Percentiles rank a stretch among this genome's conserved stretches.
These are phyloP conservation scores for Holothuria glaberrima DNA, from an alignment of 35 echinoderm and acorn worm genomes.

Conservation along the genomic window DNA sequence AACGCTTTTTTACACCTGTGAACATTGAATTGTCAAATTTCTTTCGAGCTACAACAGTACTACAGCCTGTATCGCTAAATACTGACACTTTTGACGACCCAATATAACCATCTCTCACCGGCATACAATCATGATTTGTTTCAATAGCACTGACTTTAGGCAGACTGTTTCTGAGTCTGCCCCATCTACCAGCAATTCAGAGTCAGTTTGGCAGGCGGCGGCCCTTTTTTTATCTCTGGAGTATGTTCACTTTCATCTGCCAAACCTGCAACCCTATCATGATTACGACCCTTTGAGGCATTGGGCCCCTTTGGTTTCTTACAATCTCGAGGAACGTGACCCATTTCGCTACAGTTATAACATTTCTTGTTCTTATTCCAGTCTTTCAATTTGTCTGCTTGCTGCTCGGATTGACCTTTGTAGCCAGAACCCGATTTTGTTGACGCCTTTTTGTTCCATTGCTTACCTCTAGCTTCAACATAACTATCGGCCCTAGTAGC, in stretches of 20 bases:
- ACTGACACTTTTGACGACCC: not conserved
- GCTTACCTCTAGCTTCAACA: not conserved
- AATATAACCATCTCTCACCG: no score
- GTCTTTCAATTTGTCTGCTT: not conserved
- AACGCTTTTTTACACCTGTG: constrained; percentile 11
- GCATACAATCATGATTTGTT: no score
- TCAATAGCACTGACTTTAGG: not conserved
- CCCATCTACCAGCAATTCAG: not conserved
- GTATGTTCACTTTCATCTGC: no score
- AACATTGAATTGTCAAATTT: not conserved
- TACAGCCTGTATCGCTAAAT: constrained; percentile 27
- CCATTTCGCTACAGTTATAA: constrained; percentile 49
- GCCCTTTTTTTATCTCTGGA: no score
- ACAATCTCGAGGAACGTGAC: constrained; percentile 52
- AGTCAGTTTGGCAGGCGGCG: not conserved
- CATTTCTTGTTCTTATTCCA: no score
- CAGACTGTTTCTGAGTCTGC: no score
- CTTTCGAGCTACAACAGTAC: not conserved
- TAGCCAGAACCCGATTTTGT: not conserved
- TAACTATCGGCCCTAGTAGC: not conserved
- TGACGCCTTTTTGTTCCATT: not conserved
- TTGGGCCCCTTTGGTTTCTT: no score
- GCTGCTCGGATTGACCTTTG: not conserved
- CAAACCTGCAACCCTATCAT: not conserved
- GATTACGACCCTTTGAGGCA: not conserved